These are phyloP conservation scores for Stenoptilia bipunctidactyla DNA, from an alignment of 2,888 invertebrate species.

Conservation along the genomic window DNA sequence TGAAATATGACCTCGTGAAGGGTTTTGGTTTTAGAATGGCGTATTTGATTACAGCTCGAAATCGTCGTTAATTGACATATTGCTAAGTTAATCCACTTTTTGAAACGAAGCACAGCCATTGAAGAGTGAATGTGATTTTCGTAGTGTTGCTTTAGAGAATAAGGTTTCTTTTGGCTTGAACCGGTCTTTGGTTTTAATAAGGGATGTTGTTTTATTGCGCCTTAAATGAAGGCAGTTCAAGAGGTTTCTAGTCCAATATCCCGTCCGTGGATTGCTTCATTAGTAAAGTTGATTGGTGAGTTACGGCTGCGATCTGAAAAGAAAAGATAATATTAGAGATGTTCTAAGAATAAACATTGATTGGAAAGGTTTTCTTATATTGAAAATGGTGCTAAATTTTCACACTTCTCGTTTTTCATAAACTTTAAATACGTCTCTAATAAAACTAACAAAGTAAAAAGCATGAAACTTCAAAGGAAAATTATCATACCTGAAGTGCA, in stretches of 20 bases:
- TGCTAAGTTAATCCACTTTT: conserved; percentile 45
- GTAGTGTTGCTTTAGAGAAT: conserved; percentile 25
- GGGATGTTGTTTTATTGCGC: conserved; percentile 53
- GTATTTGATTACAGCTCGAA: conserved; percentile 43
- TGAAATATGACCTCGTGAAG: conserved; percentile 49
- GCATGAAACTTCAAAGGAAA: too few species aligned
- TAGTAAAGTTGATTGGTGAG: conserved; percentile 51
- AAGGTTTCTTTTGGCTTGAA: conserved; percentile 35
- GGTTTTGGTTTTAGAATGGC: conserved; percentile 42
- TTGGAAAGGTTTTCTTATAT: too few species aligned
- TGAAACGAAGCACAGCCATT: conserved; percentile 47
- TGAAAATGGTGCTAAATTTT: too few species aligned
- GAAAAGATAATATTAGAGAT: too few species aligned
- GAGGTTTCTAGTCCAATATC: conserved; percentile 60
- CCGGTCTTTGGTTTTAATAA: conserved; percentile 19
- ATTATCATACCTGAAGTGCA: too few species aligned
- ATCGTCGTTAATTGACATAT: conserved; percentile 57
- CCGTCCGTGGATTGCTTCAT: conserved; percentile 65
- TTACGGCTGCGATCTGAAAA: conserved; percentile 51
- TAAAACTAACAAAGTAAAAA: too few species aligned
- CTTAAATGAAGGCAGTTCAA: conserved; percentile 38
- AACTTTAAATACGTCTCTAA: too few species aligned
- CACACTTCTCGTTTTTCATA: too few species aligned
- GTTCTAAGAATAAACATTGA: too few species aligned
- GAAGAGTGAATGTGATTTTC: conserved; percentile 27